Conservation (phyloP, 2,888 invertebrate genomes). For the Platynereis dumerilii region DNA sequence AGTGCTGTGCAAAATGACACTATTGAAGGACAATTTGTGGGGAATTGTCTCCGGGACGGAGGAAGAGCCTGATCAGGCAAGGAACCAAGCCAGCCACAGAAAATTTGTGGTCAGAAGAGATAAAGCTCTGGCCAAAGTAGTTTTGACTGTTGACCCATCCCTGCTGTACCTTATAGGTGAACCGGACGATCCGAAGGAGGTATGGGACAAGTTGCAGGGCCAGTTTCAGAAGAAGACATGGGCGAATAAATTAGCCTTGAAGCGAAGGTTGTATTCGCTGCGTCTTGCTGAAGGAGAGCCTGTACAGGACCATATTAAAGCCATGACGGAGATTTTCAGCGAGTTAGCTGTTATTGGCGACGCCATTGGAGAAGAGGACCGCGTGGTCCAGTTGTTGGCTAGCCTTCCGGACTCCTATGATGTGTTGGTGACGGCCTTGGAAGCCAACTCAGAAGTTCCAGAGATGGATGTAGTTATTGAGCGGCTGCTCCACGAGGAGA, state of each 20-base stretch:
- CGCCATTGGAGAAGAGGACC: too few relatives aligned
- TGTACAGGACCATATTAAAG: too few relatives aligned
- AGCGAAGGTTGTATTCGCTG: conserved; percentile 10
- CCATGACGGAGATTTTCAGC: too few relatives aligned
- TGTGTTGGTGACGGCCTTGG: conserved; percentile 15
- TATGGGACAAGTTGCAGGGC: conserved; percentile 9
- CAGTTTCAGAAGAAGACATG: conserved; percentile 25
- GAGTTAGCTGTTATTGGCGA: conserved; percentile 14
- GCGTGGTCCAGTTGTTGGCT: too few relatives aligned
- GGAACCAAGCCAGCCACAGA: background rate
- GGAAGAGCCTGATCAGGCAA: background rate
- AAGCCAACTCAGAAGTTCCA: conserved; percentile 12
- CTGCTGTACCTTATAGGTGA: conserved; percentile 17
- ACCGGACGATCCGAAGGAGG: conserved; percentile 4
- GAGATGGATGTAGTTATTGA: conserved; percentile 13
- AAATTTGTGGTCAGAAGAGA: conserved; percentile 2
- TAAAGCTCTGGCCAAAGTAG: conserved; percentile 17
- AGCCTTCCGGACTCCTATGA: conserved; percentile 8
- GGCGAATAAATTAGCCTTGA: conserved; percentile 12
- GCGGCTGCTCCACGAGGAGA: conserved; percentile 9
- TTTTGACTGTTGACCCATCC: too few relatives aligned
- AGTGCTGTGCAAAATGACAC: conserved; percentile 10
- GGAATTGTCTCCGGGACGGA: conserved; percentile 13
- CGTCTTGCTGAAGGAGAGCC: too few relatives aligned
- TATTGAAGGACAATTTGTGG: too few relatives aligned